Evolutionary conservation across 2,888 invertebrate species (phyloP), one percentile per base, ranked within the genome.

Genomic region (Eristalis tenax): DNA sequence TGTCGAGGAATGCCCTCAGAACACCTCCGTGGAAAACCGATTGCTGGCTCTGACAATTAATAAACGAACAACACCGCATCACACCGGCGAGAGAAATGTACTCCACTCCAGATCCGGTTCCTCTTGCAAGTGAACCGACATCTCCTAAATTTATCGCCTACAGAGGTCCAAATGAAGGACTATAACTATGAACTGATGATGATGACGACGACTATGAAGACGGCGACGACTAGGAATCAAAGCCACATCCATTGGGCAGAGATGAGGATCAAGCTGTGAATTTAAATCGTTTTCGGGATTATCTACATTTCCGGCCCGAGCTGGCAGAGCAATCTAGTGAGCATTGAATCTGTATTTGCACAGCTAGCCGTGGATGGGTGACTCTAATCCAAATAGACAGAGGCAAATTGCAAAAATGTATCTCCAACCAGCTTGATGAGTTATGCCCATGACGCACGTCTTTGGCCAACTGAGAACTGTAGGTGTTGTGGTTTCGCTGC

Each of bases 221-320:
- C 38, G 43, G 61, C 38, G 71, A 73, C 18, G 69, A 59, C 79
- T 50, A 75, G 64, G 59, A 84, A 79, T 83, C 80, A 84, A 66
- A 84, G 40, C 38, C 69, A 73, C 23, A 57, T 66, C 50, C 22
- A 75, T 50, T 50, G 40, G 50, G 18, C 59, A n/a, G 65, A 32
- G 63, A 78, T 59, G 57, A 50, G 40, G 79, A 79, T 79, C 86
- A 87, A 79, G 86, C 86, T 87, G 86, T 87, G 86, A 83, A 83
- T 87, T 87, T 87, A 83, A 87, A 87, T 87, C 65, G 83, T 75
- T 83, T 87, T 87, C 40, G 70, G 75, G 71, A 87, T 87, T 75
- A 83, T 73, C 56, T 18, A 71, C 57, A 35, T 83, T 79, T 87
- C 83, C 86, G 79, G 78, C 74, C 64, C 11, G 40, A 66, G 50